Evolutionary conservation across 2,888 invertebrate species (phyloP), one percentile per base, ranked within the genome.

Genomic region (Malthinus seriepunctatus): DNA sequence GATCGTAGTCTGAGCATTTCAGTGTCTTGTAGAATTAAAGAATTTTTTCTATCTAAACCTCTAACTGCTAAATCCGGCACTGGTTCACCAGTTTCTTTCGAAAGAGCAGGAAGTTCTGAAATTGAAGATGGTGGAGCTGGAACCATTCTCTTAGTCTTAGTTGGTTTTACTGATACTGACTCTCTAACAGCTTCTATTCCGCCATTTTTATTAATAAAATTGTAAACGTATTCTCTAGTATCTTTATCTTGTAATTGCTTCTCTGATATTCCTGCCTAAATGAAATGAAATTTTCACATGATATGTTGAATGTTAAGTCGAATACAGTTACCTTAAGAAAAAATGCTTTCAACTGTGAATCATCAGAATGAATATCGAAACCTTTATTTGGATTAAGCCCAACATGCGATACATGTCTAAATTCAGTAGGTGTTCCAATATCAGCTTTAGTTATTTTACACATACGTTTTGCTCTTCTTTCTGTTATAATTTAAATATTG

Each of bases 371-470:
- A 70, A 87, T 77, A 78, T 89, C 89, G 75, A 90, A 88, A 69
- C 96, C 96, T 77, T 88, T 93, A 69, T 92, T 85, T 7, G 91
- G 91, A 80, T 96, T 90, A 93, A 95, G 97, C 5, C 97, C 97
- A 63, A 98, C 91, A 79, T 97, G 97, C 8, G 90, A 88, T 46
- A 95, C 80, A 74, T 94, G 95, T 69, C 90, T 86, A 80, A 97
- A 97, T 79, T 95, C 88, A 23, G 87, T 88, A 32, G 97, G 97
- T 64, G 83, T 82, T 49, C 97, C 90, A 70, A 97, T 97, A 76
- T 97, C 96, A 1, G 91, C 93, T 67, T 79, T 79, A 3, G 78
- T 79, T 49, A 79, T 79, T 73, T 76, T 76, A 39, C 75, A 70
- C 67, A 65, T 75, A 50, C 76, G 67, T 66, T 76, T 77, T 45